Evolutionary conservation across 2,797 vertebrate genomes (phyloP).

Genomic region (Anabas testudineus): DNA sequence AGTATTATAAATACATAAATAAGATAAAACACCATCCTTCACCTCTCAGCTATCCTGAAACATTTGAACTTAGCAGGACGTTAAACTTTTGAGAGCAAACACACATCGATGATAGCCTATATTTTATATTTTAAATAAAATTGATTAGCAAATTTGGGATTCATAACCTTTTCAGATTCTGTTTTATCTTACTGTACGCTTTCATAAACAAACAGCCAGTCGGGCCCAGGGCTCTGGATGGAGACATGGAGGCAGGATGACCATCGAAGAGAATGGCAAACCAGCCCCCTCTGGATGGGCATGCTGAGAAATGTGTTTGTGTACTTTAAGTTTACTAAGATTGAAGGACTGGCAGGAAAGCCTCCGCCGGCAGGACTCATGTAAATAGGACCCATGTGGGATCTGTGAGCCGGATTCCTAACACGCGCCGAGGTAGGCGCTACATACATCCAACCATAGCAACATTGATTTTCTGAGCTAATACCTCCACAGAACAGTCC

Average conservation of each 20-base stretch:
- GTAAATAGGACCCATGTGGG: conserved; percentile 75
- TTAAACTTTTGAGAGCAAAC: conserved; percentile 72
- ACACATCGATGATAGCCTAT: conserved; percentile 76
- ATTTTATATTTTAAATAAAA: conserved; percentile 82
- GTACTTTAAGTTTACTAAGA: conserved; percentile 71
- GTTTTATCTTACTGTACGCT: conserved; percentile 83
- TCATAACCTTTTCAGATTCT: conserved; percentile 85
- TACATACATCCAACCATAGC: conserved; percentile 80
- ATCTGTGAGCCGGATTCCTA: conserved; percentile 69
- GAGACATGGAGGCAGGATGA: conserved; percentile 62
- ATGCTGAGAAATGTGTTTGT: conserved; percentile 68
- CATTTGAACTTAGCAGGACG: conserved; percentile 61
- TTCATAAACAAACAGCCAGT: conserved; percentile 83
- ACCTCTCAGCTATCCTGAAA: conserved; percentile 50
- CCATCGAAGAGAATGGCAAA: conserved; percentile 64
- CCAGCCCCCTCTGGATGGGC: conserved; percentile 52
- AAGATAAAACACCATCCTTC: conserved; percentile 48
- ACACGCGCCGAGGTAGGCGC: conserved; percentile 73
- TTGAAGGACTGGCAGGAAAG: conserved; percentile 62
- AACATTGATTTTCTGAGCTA: conserved; percentile 87
- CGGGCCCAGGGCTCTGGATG: conserved; percentile 66
- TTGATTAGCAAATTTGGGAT: conserved; percentile 87
- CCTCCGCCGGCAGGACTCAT: conserved; percentile 70
- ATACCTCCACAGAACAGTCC: conserved; percentile 86
- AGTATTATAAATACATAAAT: conserved; percentile 31